A percentile compares a stretch with the other conserved stretches of the same genome.
Conservation (phyloP, 2,113 vertebrate species). For the Puffinus mauretanicus region DNA sequence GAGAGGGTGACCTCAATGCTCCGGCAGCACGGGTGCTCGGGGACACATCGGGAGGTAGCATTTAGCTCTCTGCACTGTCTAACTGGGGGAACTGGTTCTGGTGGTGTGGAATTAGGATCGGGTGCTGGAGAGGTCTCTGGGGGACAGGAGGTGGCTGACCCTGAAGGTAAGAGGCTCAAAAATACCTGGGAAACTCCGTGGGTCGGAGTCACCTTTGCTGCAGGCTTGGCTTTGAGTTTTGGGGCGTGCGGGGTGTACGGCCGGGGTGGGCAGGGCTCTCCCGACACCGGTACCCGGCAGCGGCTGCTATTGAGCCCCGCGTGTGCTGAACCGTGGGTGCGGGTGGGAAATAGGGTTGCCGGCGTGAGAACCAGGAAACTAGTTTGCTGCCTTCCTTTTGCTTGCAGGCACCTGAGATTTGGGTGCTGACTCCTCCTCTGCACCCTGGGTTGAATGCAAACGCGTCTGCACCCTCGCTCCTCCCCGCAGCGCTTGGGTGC, state of each 20-base stretch:
- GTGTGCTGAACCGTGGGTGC: background rate
- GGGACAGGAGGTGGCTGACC: background rate
- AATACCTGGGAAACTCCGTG: background rate
- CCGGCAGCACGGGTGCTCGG: background rate
- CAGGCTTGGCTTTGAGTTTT: background rate
- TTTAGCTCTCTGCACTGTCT: background rate
- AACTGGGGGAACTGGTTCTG: slow-evolving; percentile 2
- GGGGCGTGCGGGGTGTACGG: background rate
- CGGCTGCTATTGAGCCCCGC: fast-evolving
- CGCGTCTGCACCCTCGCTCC: background rate
- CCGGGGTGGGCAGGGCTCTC: background rate
- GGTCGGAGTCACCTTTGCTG: background rate
- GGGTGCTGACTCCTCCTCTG: background rate
- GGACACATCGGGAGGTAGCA: fast-evolving
- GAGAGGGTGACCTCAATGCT: background rate
- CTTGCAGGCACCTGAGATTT: background rate
- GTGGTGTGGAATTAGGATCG: background rate
- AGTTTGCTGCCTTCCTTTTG: background rate
- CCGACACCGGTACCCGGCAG: fast-evolving
- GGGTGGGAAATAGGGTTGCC: background rate
- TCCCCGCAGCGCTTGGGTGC: fast-evolving
- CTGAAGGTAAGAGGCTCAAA: background rate
- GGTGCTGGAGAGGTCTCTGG: background rate
- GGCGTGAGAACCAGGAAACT: fast-evolving
- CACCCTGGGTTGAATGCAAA: background rate